Percentiles rank a stretch among this genome's conserved stretches.
Evolutionary conservation across 2,888 invertebrate species (phyloP).

Genomic region (Yponomeuta evonymella): DNA sequence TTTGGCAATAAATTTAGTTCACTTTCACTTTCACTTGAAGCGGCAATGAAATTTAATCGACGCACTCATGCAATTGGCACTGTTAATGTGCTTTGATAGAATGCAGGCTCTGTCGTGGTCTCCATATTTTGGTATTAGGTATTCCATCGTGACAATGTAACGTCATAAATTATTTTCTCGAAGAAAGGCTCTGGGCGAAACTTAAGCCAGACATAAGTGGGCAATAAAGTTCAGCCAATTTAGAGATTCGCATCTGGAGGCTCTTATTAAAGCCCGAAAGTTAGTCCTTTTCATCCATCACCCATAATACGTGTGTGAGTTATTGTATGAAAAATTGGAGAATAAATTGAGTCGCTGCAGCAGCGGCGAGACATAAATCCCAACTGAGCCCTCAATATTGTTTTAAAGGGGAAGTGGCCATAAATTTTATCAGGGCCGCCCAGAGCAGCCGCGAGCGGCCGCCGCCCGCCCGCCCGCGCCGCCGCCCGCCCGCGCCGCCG

Average conservation of each 20-base stretch:
- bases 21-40: too few species aligned
- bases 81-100: too few species aligned
- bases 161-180: conserved; percentile 72
- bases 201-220: conserved; percentile 77
- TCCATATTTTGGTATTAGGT: background rate
- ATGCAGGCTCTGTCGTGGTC: background rate
- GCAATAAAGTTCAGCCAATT: conserved; percentile 77
- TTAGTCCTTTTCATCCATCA: conserved; percentile 77
- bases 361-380: conserved; percentile 76
- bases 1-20: too few species aligned
- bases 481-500: conserved; percentile 27
- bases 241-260: conserved; percentile 77
- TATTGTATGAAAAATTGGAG: conserved; percentile 77
- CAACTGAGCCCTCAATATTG: conserved; percentile 78
- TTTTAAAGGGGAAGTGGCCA: conserved; percentile 77
- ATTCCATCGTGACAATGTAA: conserved; percentile 55
- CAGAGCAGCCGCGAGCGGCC: conserved; percentile 46
- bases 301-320: conserved; percentile 76
- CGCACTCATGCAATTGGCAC: too few species aligned
- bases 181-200: conserved; percentile 72
- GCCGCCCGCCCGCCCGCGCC: conserved; percentile 25
- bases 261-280: conserved; percentile 77
- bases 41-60: too few species aligned
- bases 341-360: conserved; percentile 77
- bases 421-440: conserved; percentile 76